phyloP scores from a whole-genome alignment of 2,113 vertebrate genomes.

The Phasianus colchicus region DNA sequence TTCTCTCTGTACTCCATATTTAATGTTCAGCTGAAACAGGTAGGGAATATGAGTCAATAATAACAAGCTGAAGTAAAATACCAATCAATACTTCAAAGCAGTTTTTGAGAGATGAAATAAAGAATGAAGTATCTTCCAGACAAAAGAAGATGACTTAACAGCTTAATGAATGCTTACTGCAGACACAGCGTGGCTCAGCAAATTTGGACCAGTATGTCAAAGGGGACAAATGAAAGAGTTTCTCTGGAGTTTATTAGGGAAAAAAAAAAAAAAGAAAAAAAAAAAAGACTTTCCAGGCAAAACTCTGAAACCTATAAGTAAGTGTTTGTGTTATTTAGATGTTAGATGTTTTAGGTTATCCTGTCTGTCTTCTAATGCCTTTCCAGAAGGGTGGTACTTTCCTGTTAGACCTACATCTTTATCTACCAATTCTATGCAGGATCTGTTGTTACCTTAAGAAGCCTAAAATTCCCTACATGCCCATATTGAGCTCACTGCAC shows the following conservation, averaged over 20 bases:
- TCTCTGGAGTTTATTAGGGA: neutral
- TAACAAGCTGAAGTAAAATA: neutral
- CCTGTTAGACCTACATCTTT: neutral
- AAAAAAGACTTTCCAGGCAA: neutral
- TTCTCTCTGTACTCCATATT: neutral
- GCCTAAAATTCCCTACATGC: neutral
- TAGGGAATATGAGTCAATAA: neutral
- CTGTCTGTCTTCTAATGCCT: neutral
- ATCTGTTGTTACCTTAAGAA: neutral
- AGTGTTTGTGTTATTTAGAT: neutral
- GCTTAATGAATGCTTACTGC: constrained; percentile 1
- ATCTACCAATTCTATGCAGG: neutral
- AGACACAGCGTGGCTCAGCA: neutral
- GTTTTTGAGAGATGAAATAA: neutral
- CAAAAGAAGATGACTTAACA: constrained; percentile 2
- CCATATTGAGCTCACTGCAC: neutral
- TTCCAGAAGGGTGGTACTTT: neutral
- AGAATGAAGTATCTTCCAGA: constrained; percentile 3
- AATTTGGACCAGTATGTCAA: constrained; percentile 22
- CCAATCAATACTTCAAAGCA: constrained; percentile 18
- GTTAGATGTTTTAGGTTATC: neutral
- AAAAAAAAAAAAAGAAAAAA: neutral
- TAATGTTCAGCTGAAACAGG: constrained; percentile 1
- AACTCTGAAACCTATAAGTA: neutral
- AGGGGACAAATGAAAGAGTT: neutral